Evolutionary conservation across 2,797 vertebrate species (phyloP).

Genomic region (Galaxias olidus): DNA sequence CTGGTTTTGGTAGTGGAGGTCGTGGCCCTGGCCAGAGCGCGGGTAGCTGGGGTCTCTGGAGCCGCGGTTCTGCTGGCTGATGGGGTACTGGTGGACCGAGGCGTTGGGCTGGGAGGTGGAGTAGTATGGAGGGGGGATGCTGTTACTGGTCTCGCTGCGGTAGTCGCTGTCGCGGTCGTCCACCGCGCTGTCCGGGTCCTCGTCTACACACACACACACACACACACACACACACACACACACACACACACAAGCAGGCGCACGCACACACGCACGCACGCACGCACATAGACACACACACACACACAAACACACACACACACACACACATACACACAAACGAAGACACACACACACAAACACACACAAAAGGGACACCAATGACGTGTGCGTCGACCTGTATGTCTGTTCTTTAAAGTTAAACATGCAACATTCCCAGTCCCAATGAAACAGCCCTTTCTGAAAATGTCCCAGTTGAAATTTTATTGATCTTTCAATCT

Average conservation of each 20-base stretch:
- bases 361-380: background rate
- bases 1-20: constrained; percentile 83
- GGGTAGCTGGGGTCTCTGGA: constrained; percentile 83
- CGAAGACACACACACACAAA: background rate
- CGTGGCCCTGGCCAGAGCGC: constrained; percentile 81
- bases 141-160: constrained; percentile 96
- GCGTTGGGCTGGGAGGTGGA: constrained; percentile 94
- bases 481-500: too few species aligned
- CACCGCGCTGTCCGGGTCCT: constrained; percentile 93
- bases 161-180: constrained; percentile 97
- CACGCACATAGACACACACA: background rate
- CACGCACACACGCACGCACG: background rate
- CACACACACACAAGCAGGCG: background rate
- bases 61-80: constrained; percentile 84
- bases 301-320: background rate
- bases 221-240: background rate
- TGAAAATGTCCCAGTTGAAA: too few species aligned
- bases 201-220: constrained; percentile 69
- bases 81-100: constrained; percentile 93
- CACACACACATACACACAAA: background rate
- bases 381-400: background rate
- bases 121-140: constrained; percentile 91
- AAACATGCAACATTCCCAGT: background rate
- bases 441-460: too few species aligned
- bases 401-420: background rate